Conservation (phyloP, 2,797 vertebrate species). For the Scolopax rusticola region DNA sequence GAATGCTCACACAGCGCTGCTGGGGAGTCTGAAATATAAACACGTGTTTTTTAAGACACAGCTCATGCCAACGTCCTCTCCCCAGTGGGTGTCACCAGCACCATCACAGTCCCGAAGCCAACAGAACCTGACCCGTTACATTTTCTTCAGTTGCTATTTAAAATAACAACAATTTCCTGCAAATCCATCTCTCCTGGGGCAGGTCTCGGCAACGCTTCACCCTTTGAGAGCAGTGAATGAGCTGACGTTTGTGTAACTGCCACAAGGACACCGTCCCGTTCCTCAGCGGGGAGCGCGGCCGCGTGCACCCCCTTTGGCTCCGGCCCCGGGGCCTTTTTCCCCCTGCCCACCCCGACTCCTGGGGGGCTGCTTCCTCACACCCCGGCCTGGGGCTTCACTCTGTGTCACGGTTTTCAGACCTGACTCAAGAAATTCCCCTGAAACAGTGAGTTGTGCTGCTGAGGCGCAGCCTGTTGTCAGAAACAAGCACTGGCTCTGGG, state of each 20-base stretch:
- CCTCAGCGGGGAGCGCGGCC: background rate
- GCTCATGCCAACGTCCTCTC: rapidly evolving
- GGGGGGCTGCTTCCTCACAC: rapidly evolving
- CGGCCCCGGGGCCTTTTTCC: background rate
- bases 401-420: rapidly evolving
- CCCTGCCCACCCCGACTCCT: background rate
- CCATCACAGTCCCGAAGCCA: background rate
- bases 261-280: background rate
- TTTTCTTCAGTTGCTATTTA: background rate
- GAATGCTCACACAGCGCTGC: background rate
- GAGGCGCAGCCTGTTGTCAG: background rate
- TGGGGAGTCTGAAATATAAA: background rate
- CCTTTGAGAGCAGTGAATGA: rapidly evolving
- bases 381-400: background rate
- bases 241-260: background rate
- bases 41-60: rapidly evolving
- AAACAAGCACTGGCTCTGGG: background rate
- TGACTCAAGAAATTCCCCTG: rapidly evolving
- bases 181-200: rapidly evolving
- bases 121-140: rapidly evolving
- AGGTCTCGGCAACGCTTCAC: background rate
- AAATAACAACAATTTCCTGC: background rate
- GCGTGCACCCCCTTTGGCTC: rapidly evolving
- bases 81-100: rapidly evolving
- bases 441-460: background rate